Conservation (phyloP, 2,888 invertebrate genomes). For the Thera obeliscata region DNA sequence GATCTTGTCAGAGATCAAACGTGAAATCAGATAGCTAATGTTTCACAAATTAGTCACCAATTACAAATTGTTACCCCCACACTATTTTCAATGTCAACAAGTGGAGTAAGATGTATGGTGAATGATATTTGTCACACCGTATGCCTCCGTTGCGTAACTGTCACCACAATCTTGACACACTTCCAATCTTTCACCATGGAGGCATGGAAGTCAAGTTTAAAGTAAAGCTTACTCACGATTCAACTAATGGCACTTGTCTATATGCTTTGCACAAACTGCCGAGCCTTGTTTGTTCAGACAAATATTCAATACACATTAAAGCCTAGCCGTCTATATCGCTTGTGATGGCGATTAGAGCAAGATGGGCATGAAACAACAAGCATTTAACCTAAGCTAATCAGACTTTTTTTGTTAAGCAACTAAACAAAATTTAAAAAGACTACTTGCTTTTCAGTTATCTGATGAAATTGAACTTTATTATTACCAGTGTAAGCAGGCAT, state of each 20-base stretch:
- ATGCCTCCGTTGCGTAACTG: conserved; percentile 56
- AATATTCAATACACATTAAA: not conserved
- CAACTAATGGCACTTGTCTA: conserved; percentile 20
- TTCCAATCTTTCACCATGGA: conserved; percentile 36
- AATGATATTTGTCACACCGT: conserved; percentile 44
- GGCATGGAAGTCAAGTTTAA: conserved; percentile 39
- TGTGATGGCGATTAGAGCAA: too few relatives aligned
- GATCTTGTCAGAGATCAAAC: conserved; percentile 11
- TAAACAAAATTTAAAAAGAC: too few relatives aligned
- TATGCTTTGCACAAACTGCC: not conserved
- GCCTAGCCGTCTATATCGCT: too few relatives aligned
- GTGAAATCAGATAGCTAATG: conserved; percentile 7
- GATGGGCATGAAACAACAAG: too few relatives aligned
- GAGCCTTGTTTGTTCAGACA: not conserved
- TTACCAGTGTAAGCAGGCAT: too few relatives aligned
- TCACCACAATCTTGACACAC: conserved; percentile 67
- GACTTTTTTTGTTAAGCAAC: too few relatives aligned
- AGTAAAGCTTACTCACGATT: conserved; percentile 31
- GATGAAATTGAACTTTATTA: too few relatives aligned
- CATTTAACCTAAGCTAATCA: too few relatives aligned
- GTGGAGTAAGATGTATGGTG: conserved; percentile 42
- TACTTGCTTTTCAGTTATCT: too few relatives aligned
- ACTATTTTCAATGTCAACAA: conserved; percentile 49
- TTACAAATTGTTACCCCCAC: conserved; percentile 26
- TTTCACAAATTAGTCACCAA: conserved; percentile 22